These are phyloP conservation scores for Callimorpha dominula DNA, from an alignment of 2,888 invertebrate genomes.

Conservation along the genomic window DNA sequence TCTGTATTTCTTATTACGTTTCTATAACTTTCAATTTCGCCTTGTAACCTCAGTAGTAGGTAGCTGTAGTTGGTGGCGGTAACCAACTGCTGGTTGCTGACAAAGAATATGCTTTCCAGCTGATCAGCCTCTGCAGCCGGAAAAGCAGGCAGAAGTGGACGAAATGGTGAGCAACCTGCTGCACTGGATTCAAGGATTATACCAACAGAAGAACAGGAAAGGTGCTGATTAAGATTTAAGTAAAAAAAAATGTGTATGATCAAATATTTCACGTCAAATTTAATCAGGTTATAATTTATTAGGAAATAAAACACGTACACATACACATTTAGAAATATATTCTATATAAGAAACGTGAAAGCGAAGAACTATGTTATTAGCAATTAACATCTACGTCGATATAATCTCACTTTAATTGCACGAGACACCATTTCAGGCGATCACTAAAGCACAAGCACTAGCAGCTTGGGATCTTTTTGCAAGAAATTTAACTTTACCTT, in stretches of 20 bases:
- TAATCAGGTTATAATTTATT: not conserved
- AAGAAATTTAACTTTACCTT: not conserved
- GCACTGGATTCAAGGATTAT: slow-evolving; percentile 91
- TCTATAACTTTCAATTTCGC: slow-evolving; percentile 4
- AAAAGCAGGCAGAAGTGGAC: slow-evolving; percentile 87
- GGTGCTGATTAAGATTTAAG: slow-evolving; percentile 66
- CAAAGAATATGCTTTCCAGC: slow-evolving; percentile 77
- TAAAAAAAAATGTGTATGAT: not conserved
- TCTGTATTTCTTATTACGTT: not conserved
- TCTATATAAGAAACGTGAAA: not conserved
- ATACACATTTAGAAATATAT: not conserved
- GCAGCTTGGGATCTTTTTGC: slow-evolving; percentile 31
- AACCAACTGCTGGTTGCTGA: slow-evolving; percentile 62
- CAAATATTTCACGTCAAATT: not conserved
- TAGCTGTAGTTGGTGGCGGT: slow-evolving; percentile 44
- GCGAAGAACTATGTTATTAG: not conserved
- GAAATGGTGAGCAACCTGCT: slow-evolving; percentile 92
- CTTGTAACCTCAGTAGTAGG: not conserved
- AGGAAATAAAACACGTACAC: not conserved
- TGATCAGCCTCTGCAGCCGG: slow-evolving; percentile 65
- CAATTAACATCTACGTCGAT: not conserved
- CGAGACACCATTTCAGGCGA: slow-evolving; percentile 32
- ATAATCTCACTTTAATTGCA: slow-evolving; percentile 10
- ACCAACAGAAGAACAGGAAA: slow-evolving; percentile 87
- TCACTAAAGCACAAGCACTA: slow-evolving; percentile 49